phyloP scores from a whole-genome alignment of 1,140 invertebrate species.

The Asobara japonica region DNA sequence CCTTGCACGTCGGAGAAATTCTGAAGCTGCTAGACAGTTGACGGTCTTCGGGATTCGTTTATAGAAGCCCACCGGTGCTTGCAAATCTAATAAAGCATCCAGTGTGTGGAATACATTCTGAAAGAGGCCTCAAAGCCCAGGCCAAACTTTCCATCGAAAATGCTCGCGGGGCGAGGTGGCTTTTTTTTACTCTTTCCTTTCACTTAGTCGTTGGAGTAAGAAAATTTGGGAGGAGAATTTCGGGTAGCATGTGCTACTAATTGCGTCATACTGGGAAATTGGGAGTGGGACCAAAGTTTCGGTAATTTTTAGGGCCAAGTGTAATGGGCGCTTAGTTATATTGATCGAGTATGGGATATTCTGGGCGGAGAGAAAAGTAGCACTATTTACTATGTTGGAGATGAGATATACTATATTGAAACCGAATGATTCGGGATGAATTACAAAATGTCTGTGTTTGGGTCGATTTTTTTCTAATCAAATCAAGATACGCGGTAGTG shows the following conservation, averaged over 20 bases:
- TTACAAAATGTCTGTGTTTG: too few species aligned
- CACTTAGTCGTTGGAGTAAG: neutral
- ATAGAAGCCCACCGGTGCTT: conserved; percentile 58
- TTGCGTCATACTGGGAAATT: neutral
- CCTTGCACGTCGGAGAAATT: conserved; percentile 39
- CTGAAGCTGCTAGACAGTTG: conserved; percentile 50
- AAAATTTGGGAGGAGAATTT: neutral
- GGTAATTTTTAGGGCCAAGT: neutral
- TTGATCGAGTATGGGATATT: too few species aligned
- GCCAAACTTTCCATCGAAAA: neutral
- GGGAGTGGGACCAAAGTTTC: neutral
- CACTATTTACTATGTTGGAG: too few species aligned
- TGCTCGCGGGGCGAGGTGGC: too few species aligned
- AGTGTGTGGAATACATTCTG: neutral
- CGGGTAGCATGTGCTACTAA: neutral
- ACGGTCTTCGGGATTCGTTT: conserved; percentile 61
- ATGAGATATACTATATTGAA: too few species aligned
- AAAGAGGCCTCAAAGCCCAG: neutral
- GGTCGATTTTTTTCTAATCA: too few species aligned
- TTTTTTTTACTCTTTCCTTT: neutral
- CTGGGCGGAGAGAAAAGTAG: too few species aligned
- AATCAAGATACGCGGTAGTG: too few species aligned
- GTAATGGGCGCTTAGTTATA: too few species aligned
- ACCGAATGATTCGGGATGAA: too few species aligned
- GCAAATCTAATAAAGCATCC: conserved; percentile 59